Evolutionary conservation across 2,113 vertebrate genomes (phyloP), one percentile per base, ranked within the genome.

Genomic region (Promerops cafer): DNA sequence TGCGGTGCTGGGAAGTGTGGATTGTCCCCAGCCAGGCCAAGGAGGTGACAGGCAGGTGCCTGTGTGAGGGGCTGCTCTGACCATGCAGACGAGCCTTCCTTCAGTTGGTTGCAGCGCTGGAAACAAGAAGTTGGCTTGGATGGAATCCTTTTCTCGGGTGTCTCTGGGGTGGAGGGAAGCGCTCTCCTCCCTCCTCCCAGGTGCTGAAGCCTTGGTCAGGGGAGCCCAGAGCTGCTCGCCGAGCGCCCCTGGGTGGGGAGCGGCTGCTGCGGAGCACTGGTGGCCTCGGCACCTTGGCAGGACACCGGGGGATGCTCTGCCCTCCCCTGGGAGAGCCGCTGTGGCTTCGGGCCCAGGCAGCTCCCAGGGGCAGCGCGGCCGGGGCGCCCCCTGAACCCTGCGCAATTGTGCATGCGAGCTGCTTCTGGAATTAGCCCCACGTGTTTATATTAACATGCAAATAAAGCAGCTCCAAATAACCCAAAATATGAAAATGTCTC

Each of bases 381-480:
- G 20, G 18, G 1, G 35, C 44, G 13, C 3, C 26, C 77, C 77
- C 16, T 4, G 16, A 23, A 6, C 16, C 1, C 24, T 3, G n/a
- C 0, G 5, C 42, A 16, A 31, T 47, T 44, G 7, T 16, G 50
- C 54, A 5, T 20, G 60, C 0, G 2, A 82, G 69, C 21, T 26
- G 60, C 64, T 47, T 6, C 87, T 53, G 61, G 9, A 74, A 87
- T 61, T 15, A 83, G 89, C 90, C 63, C 87, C 87, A 74, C 89
- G 9, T 84, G 75, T 69, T 90, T 61, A 20, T 59, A 54, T 88
- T 85, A 90, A 70, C 78, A 88, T 95, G 66, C 94, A 96, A 96
- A 96, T 96, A 96, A 95, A 87, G 52, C 89, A 59, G 35, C 83
- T 77, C 68, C 81, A 79, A 83, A 95, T 81, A 79, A 60, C 69